These are phyloP conservation scores for Aspidiotus destructor DNA, from an alignment of 2,888 invertebrate genomes.

Conservation along the genomic window DNA sequence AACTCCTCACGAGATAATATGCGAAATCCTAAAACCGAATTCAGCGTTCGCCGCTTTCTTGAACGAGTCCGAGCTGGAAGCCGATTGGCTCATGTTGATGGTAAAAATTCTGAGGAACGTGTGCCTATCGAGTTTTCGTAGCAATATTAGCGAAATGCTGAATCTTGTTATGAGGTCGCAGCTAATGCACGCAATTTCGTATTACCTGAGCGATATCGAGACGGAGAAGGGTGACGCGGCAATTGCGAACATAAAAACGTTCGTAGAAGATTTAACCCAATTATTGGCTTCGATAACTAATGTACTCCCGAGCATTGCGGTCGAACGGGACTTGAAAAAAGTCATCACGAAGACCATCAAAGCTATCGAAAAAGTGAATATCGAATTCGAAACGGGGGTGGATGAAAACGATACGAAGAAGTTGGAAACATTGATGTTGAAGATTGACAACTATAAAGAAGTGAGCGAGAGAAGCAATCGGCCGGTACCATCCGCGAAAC, in stretches of 20 bases:
- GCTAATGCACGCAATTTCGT: slow-evolving; percentile 22
- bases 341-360: slow-evolving; percentile 38
- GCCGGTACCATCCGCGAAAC: slow-evolving; percentile 33
- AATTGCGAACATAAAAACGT: slow-evolving; percentile 37
- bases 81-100: slow-evolving; percentile 32
- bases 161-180: slow-evolving; percentile 11
- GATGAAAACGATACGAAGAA: slow-evolving; percentile 25
- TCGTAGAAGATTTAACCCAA: slow-evolving; percentile 38
- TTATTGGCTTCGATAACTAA: slow-evolving; percentile 42
- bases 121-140: slow-evolving; percentile 22
- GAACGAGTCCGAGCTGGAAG: slow-evolving; percentile 9
- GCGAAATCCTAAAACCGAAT: slow-evolving; percentile 12
- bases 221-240: slow-evolving; percentile 36
- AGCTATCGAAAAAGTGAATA: slow-evolving; percentile 38
- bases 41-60: slow-evolving; percentile 27
- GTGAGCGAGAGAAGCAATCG: slow-evolving; percentile 31
- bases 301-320: slow-evolving; percentile 39
- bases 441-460: slow-evolving; percentile 19
- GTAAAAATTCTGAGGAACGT: slow-evolving; percentile 29
- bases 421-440: slow-evolving; percentile 30
- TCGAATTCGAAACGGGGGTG: slow-evolving; percentile 30
- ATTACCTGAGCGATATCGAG: slow-evolving; percentile 34
- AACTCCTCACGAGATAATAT: slow-evolving; percentile 20
- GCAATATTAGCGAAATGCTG: slow-evolving; percentile 14
- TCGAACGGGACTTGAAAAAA: slow-evolving; percentile 39